These are phyloP conservation scores for Cosmopolites sordidus DNA, from an alignment of 2,888 invertebrate genomes.

Conservation along the genomic window DNA sequence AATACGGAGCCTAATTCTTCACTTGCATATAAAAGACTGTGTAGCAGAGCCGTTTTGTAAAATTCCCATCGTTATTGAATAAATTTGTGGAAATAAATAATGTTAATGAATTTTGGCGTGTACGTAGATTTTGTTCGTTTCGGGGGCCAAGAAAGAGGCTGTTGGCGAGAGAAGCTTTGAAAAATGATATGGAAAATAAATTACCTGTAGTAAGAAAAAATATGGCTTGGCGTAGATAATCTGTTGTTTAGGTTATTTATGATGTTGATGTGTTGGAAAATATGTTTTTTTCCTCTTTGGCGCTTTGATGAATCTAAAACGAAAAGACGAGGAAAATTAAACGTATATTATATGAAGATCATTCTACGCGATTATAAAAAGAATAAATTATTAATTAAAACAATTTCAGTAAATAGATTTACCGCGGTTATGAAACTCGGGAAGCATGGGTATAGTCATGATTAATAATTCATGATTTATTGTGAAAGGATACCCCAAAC, in stretches of 20 bases:
- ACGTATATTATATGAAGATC: too few relatives aligned
- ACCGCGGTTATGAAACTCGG: too few relatives aligned
- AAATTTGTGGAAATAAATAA: conserved; percentile 6
- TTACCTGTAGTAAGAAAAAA: background rate
- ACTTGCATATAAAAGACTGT: background rate
- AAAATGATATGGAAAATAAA: conserved; percentile 11
- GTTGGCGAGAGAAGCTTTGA: background rate
- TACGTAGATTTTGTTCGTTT: background rate
- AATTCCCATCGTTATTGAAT: conserved; percentile 2
- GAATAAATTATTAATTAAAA: too few relatives aligned
- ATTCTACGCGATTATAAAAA: too few relatives aligned
- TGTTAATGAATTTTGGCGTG: conserved; percentile 4
- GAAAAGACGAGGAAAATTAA: too few relatives aligned
- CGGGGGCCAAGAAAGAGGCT: too few relatives aligned
- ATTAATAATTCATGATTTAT: too few relatives aligned
- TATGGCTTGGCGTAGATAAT: background rate
- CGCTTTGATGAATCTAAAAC: too few relatives aligned
- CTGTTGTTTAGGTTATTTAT: conserved; percentile 1
- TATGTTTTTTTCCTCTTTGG: background rate
- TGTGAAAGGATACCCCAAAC: too few relatives aligned
- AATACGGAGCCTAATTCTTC: conserved; percentile 6
- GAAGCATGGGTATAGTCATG: too few relatives aligned
- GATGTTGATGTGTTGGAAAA: background rate
- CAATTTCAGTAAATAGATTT: too few relatives aligned
- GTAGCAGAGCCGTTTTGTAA: conserved; percentile 4